Conservation (phyloP, 2,888 invertebrate species). For the Leptarthrus brevirostris region DNA sequence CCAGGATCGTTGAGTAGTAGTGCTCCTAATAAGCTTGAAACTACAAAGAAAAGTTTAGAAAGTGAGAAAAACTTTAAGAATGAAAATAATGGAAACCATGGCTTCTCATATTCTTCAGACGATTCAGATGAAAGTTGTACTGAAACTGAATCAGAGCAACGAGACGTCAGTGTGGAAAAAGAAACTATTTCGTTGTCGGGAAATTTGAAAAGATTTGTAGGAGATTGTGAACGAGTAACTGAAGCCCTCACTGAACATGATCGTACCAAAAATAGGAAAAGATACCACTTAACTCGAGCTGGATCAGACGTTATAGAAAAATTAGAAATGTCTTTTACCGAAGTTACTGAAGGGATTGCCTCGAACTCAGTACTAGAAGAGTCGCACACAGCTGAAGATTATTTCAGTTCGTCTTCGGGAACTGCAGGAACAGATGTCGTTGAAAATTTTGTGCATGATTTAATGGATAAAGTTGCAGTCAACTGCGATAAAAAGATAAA, state of each 20-base stretch:
- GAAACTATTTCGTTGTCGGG: conserved; percentile 57
- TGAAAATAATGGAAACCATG: conserved; percentile 28
- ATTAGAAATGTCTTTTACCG: conserved; percentile 55
- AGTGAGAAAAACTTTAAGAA: conserved; percentile 41
- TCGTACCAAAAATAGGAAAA: conserved; percentile 66
- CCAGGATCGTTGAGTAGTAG: conserved; percentile 56
- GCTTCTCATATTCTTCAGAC: conserved; percentile 58
- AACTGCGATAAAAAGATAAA: conserved; percentile 59
- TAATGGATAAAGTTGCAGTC: conserved; percentile 70
- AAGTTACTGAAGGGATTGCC: conserved; percentile 55
- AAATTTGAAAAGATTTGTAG: conserved; percentile 64
- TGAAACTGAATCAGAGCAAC: conserved; percentile 65
- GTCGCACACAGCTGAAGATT: conserved; percentile 74
- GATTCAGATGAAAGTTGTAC: conserved; percentile 64
- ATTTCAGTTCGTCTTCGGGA: conserved; percentile 69
- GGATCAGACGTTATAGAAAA: conserved; percentile 56
- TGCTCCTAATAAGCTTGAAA: conserved; percentile 55
- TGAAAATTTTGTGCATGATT: conserved; percentile 71
- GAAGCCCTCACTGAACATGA: conserved; percentile 65
- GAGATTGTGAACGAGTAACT: conserved; percentile 65
- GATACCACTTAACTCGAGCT: conserved; percentile 60
- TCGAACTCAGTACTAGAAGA: conserved; percentile 67
- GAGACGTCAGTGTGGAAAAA: conserved; percentile 65
- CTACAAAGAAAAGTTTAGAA: conserved; percentile 43
- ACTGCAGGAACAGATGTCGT: conserved; percentile 67